Percentiles rank a stretch among this genome's conserved stretches.
Conservation (phyloP, 2,888 invertebrate species). For the Melipona beecheii region DNA sequence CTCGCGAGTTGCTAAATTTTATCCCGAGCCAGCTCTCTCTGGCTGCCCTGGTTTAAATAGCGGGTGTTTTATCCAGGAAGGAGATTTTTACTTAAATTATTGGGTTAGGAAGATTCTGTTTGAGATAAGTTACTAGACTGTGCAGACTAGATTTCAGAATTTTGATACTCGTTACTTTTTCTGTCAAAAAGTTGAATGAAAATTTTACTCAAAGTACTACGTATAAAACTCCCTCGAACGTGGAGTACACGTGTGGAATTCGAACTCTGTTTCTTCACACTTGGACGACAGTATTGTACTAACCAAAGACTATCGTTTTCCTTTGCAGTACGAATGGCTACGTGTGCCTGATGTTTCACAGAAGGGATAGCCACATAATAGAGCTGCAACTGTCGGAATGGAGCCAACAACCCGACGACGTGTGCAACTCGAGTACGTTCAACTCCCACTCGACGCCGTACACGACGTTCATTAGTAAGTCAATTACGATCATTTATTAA, state of each 20-base stretch:
- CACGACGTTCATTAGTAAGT: conserved; percentile 89
- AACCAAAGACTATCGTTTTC: conserved; percentile 64
- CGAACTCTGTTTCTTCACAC: neutral
- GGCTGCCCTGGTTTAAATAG: neutral
- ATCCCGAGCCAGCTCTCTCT: too few relatives aligned
- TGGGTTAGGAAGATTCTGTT: neutral
- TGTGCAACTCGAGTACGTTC: conserved; percentile 86
- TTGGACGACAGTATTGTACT: neutral
- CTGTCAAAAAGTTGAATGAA: too few relatives aligned
- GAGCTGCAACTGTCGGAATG: conserved; percentile 88
- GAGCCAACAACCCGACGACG: conserved; percentile 86
- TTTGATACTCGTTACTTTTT: neutral
- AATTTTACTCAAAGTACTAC: too few relatives aligned
- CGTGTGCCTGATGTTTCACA: conserved; percentile 90
- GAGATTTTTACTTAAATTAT: neutral
- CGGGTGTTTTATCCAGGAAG: neutral
- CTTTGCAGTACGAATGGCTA: conserved; percentile 90
- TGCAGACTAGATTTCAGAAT: neutral
- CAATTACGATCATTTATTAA: conserved; percentile 63
- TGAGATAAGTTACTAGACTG: neutral
- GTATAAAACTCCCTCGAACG: neutral
- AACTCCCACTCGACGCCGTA: conserved; percentile 85
- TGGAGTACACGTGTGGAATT: fast-evolving
- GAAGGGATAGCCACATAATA: conserved; percentile 89
- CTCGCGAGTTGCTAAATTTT: neutral